phyloP scores from a whole-genome alignment of 2,113 vertebrate genomes.

The Gobio gobio region DNA sequence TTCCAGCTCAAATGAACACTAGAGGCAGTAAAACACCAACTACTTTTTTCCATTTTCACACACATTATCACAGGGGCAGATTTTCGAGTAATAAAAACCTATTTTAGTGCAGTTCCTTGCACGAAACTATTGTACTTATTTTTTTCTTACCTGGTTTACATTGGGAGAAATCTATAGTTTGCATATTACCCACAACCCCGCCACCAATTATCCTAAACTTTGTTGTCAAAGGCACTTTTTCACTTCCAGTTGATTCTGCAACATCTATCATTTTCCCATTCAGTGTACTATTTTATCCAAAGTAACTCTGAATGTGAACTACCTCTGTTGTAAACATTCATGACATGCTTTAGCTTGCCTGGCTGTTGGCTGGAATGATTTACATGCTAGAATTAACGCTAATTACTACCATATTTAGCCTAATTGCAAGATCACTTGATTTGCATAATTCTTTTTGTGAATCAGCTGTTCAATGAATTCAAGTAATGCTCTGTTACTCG shows the following conservation, averaged over 20 bases:
- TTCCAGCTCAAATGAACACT: too few relatives aligned
- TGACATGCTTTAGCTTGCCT: slow-evolving; percentile 18
- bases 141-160: neutral
- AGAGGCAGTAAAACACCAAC: too few relatives aligned
- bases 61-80: too few relatives aligned
- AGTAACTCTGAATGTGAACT: neutral
- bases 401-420: slow-evolving; percentile 41
- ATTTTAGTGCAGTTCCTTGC: too few relatives aligned
- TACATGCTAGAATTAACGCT: slow-evolving; percentile 35
- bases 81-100: too few relatives aligned
- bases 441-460: slow-evolving; percentile 11
- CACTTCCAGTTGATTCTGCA: too few relatives aligned
- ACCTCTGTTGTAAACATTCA: neutral
- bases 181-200: neutral
- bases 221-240: too few relatives aligned
- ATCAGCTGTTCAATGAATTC: slow-evolving; percentile 42
- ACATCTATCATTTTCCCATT: neutral
- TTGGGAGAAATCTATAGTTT: neutral
- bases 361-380: slow-evolving; percentile 17
- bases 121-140: neutral
- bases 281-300: neutral
- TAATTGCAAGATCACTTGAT: slow-evolving; percentile 28
- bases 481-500: slow-evolving; percentile 27
- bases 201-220: neutral
- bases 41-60: too few relatives aligned